These are phyloP conservation scores for Ceuthmochares aereus DNA, from an alignment of 2,113 vertebrate genomes.

Conservation along the genomic window DNA sequence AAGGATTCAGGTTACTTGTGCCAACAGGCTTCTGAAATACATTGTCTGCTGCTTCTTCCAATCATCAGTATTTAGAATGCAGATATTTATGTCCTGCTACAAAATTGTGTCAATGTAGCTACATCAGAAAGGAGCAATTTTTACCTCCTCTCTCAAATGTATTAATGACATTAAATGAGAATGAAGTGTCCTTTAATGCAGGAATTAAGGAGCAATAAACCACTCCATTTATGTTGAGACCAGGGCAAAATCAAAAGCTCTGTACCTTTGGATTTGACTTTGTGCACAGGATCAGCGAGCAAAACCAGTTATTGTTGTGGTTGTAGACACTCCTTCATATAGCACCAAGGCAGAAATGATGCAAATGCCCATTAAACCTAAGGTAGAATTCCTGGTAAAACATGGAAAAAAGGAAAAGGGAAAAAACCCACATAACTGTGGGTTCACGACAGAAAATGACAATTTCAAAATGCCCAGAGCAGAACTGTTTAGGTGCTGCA, in stretches of 20 bases:
- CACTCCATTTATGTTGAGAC: neutral
- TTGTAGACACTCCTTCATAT: neutral
- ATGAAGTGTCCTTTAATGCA: neutral
- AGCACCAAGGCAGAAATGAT: neutral
- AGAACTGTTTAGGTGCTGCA: neutral
- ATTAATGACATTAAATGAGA: neutral
- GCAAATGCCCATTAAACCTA: neutral
- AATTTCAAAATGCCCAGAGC: neutral
- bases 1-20: neutral
- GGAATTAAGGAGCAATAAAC: neutral
- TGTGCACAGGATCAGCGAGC: neutral
- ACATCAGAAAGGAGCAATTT: neutral
- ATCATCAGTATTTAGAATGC: neutral
- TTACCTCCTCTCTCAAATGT: neutral
- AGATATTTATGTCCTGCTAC: neutral
- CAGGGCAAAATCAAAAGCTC: neutral
- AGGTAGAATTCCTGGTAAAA: constrained; percentile 8
- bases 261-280: neutral
- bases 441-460: neutral
- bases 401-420: neutral
- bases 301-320: constrained; percentile 44
- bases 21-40: neutral
- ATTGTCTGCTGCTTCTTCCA: neutral
- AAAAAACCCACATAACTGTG: neutral
- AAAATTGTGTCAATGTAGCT: neutral